Percentiles rank a stretch among this genome's conserved stretches.
phyloP scores from a whole-genome alignment of 2,888 invertebrate genomes.

The Lathronympha strigana region DNA sequence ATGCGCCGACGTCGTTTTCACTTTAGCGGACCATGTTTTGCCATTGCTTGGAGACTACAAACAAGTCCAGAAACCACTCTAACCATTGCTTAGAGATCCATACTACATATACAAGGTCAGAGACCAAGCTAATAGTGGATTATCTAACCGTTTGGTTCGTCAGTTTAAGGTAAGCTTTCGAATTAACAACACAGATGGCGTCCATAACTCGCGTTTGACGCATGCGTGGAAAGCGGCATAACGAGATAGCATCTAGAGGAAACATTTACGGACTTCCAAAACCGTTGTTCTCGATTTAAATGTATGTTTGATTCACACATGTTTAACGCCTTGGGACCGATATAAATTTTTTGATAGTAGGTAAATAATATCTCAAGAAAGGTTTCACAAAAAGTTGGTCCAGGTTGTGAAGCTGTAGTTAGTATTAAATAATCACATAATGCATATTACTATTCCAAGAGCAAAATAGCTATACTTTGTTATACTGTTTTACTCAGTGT shows the following conservation, averaged over 20 bases:
- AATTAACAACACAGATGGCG: slow-evolving; percentile 14
- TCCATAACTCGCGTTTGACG: slow-evolving; percentile 36
- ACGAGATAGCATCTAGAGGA: slow-evolving; percentile 22
- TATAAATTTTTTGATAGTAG: too few species aligned
- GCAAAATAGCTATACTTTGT: too few species aligned
- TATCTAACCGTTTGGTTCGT: neutral
- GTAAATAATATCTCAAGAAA: too few species aligned
- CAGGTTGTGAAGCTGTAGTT: too few species aligned
- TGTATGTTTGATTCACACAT: too few species aligned
- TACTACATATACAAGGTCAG: neutral
- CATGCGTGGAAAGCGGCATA: slow-evolving; percentile 39
- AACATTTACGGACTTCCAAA: slow-evolving; percentile 22
- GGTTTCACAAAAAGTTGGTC: too few species aligned
- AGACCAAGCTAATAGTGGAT: neutral
- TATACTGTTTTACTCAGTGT: too few species aligned
- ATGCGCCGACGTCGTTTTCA: slow-evolving; percentile 30
- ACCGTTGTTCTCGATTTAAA: neutral
- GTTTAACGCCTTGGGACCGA: too few species aligned
- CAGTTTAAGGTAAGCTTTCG: neutral
- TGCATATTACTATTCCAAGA: too few species aligned
- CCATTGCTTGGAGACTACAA: neutral
- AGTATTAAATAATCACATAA: too few species aligned
- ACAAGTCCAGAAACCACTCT: neutral
- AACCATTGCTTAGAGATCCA: neutral
- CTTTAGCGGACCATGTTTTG: slow-evolving; percentile 22